Evolutionary conservation across 2,888 invertebrate species (phyloP).

Genomic region (Alitta virens): DNA sequence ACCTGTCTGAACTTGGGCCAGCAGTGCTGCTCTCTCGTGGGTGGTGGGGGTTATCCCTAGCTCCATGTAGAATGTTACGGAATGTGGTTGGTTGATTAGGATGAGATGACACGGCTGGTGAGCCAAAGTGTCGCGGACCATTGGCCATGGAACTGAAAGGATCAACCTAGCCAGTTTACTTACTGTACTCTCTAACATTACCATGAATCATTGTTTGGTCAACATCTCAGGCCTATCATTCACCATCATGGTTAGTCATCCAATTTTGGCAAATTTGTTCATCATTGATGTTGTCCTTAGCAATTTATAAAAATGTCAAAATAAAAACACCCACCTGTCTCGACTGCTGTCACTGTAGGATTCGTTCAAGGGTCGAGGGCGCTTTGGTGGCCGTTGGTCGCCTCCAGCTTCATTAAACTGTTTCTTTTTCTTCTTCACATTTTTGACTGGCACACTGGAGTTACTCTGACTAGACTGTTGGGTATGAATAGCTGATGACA

Average conservation of each 20-base stretch:
- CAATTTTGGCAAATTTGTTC: background rate
- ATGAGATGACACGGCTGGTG: conserved; percentile 9
- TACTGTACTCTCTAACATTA: too few species aligned
- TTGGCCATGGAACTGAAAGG: conserved; percentile 10
- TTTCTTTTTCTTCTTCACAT: background rate
- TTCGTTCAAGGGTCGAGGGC: background rate
- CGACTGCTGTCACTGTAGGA: background rate
- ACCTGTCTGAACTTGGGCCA: conserved; percentile 32
- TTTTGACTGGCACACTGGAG: background rate
- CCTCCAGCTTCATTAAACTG: background rate
- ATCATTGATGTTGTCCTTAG: background rate
- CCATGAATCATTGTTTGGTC: too few species aligned
- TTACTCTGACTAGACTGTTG: background rate
- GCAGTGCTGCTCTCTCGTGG: conserved; percentile 10
- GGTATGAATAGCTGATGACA: too few species aligned
- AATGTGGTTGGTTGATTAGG: conserved; percentile 15
- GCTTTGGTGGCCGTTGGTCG: background rate
- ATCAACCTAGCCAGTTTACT: too few species aligned
- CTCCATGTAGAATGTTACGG: conserved; percentile 24
- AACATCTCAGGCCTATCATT: too few species aligned
- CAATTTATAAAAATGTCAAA: background rate
- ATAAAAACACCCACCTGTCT: background rate
- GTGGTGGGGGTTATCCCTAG: conserved; percentile 9
- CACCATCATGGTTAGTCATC: background rate
- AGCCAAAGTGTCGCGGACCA: conserved; percentile 25